Conservation (phyloP, 2,888 invertebrate genomes). For the Chalcis sispes region DNA sequence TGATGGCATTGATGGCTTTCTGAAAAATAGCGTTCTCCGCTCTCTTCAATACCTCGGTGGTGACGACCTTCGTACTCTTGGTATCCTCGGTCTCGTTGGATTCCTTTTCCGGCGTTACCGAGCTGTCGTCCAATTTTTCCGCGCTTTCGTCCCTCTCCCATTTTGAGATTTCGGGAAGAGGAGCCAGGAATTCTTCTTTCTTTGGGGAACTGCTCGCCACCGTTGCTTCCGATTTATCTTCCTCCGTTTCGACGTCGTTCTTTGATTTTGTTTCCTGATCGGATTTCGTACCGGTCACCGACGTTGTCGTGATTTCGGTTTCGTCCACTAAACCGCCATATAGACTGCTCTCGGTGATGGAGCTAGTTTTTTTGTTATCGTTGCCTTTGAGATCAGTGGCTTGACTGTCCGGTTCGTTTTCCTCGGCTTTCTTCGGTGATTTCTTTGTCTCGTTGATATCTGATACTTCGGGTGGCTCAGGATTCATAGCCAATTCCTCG, state of each 20-base stretch:
- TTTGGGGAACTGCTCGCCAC: conserved; percentile 62
- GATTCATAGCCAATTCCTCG: background rate
- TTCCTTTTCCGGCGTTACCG: conserved; percentile 74
- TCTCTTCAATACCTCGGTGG: conserved; percentile 91
- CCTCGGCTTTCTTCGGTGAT: background rate
- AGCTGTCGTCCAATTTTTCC: conserved; percentile 74
- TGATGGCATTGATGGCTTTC: conserved; percentile 86
- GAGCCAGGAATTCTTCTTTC: conserved; percentile 82
- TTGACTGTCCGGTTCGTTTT: conserved; percentile 21
- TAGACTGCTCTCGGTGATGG: too few relatives aligned
- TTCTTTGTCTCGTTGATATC: too few relatives aligned
- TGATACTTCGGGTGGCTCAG: background rate
- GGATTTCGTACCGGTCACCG: background rate
- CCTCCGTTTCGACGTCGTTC: background rate
- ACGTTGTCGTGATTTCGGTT: conserved; percentile 40
- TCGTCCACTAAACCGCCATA: conserved; percentile 43
- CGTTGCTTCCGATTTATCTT: conserved; percentile 13
- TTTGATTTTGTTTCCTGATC: too few relatives aligned
- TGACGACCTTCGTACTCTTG: conserved; percentile 80
- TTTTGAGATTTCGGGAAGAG: conserved; percentile 88
- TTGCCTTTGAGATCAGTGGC: background rate
- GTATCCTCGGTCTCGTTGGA: conserved; percentile 63
- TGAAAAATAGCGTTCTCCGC: conserved; percentile 95
- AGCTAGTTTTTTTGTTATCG: background rate
- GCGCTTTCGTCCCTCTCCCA: conserved; percentile 86